phyloP scores from a whole-genome alignment of 2,888 invertebrate genomes.

The Agrochola macilenta region DNA sequence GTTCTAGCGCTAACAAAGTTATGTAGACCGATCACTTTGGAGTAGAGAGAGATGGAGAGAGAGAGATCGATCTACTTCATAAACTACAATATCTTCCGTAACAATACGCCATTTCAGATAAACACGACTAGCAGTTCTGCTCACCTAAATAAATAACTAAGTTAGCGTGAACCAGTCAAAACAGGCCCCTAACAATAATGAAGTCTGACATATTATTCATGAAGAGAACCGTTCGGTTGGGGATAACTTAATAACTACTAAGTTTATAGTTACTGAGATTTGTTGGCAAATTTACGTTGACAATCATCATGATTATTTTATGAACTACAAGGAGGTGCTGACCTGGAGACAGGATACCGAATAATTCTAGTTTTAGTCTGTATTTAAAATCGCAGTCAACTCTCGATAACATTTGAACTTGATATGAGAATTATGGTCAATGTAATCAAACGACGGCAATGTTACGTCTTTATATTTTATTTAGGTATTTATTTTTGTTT shows the following conservation, averaged over 20 bases:
- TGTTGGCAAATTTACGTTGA: conserved; percentile 1
- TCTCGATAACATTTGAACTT: conserved; percentile 3
- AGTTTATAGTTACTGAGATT: conserved; percentile 33
- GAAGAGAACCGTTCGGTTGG: conserved; percentile 39
- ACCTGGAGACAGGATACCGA: background rate
- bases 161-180: conserved; percentile 36
- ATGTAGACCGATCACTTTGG: background rate
- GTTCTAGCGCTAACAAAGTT: background rate
- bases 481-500: background rate
- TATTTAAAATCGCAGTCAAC: background rate
- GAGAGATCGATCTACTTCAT: background rate
- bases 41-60: background rate
- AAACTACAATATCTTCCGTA: conserved; percentile 29
- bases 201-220: conserved; percentile 59
- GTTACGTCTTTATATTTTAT: background rate
- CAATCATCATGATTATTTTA: conserved; percentile 11
- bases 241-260: conserved; percentile 40
- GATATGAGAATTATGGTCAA: background rate
- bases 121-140: conserved; percentile 35
- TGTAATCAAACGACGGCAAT: background rate
- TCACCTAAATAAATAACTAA: conserved; percentile 58
- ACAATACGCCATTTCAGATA: conserved; percentile 29
- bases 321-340: conserved; percentile 1
- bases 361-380: background rate
- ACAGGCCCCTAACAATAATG: conserved; percentile 42